Percentiles rank a stretch among this genome's conserved stretches.
phyloP scores from a whole-genome alignment of 2,113 vertebrate genomes.

The Dermatemys mawii region DNA sequence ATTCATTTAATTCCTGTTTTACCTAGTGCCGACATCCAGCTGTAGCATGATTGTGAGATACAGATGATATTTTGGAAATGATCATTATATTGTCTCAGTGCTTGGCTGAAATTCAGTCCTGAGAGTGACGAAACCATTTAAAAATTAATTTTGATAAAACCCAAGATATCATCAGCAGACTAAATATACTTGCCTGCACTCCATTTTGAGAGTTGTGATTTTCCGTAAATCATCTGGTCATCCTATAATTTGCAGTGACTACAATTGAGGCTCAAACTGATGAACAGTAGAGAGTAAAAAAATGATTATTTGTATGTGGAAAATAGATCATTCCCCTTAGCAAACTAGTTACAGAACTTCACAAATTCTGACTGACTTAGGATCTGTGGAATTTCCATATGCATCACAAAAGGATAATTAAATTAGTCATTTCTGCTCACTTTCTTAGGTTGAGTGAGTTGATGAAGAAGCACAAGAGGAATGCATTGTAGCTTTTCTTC shows the following conservation, averaged over 20 bases:
- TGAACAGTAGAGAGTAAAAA: background rate
- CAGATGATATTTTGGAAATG: background rate
- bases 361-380: background rate
- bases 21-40: conserved; percentile 21
- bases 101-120: background rate
- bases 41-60: background rate
- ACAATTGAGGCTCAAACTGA: background rate
- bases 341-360: background rate
- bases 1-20: conserved; percentile 16
- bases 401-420: background rate
- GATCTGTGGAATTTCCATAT: background rate
- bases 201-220: background rate
- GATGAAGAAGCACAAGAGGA: background rate
- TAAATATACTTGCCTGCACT: background rate
- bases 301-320: background rate
- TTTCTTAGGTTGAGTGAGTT: fast-evolving
- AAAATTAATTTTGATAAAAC: background rate
- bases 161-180: background rate
- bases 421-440: background rate
- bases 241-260: background rate
- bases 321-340: background rate
- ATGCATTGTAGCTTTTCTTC: background rate
- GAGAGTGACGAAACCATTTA: background rate
- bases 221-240: background rate
- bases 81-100: background rate